Base-by-base conservation (phyloP, 1,140 invertebrate species). In the Nasonia vitripennis region DNA sequence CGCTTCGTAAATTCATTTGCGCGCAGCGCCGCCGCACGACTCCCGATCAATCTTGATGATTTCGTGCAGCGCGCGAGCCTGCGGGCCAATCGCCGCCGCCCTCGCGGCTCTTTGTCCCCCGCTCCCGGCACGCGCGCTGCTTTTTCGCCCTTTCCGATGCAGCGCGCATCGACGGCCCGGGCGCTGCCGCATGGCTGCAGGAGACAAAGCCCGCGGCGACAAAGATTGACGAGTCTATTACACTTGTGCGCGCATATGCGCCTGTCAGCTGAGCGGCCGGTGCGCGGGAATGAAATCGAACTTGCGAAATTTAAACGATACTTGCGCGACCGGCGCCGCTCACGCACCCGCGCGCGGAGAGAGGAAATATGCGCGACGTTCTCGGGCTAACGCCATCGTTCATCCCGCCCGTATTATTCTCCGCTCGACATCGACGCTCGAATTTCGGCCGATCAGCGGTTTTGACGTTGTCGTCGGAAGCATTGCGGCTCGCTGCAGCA, bases 181-280 rank as follows among this genome's bases (percentile, higher is more conserved):
- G 6, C 55, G 5, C 5, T 20, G 17, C 34, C 34, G 34, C 34
- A 37, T 37, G 34, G 34, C 34, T 37, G 17, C 6, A 17, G 1
- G 55, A 62, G 55, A 62, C 55, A 62, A 62, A 62, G 55, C 55
- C 55, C 4, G 20, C 55, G 55, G 17, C 55, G 55, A 62, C 55
- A 62, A 62, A 62, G 55, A 62, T 62, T 62, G 55, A 62, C 55
- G 55, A 62, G 55, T 62, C 55, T 62, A 62, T 62, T 62, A 62
- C 55, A 62, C 55, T 45, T 10, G 7, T 45, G 10, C 41, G 41
- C 41, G 41, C 20, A 62, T 55, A 14, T n/a, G 41, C n/a, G 55
- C 55, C 20, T 7, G 55, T n/a, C 55, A 62, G 55, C 55, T 27
- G 27, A 37, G 34, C 34, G 34, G 17, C 7, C 5, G 37, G 5